Conservation (phyloP, 2,113 vertebrate genomes). For the Ceyx margarethae region DNA sequence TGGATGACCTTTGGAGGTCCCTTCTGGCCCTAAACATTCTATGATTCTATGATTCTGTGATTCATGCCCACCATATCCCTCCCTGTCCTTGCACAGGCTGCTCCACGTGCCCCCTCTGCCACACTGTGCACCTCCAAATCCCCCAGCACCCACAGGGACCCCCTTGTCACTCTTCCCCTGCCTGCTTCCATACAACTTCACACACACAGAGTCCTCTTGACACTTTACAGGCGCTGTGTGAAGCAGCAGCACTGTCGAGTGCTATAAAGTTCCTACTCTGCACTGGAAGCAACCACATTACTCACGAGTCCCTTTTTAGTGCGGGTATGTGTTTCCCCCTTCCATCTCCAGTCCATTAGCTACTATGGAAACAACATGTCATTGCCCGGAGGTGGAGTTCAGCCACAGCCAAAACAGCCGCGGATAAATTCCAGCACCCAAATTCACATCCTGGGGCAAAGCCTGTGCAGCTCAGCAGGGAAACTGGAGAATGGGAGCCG, state of each 20-base stretch:
- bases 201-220: background rate
- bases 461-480: background rate
- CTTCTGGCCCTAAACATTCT: too few species aligned
- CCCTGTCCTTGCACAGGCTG: background rate
- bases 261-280: slow-evolving; percentile 32
- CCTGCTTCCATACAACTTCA: background rate
- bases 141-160: background rate
- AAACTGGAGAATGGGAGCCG: fast-evolving
- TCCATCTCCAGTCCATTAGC: slow-evolving; percentile 63
- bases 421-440: slow-evolving; percentile 30
- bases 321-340: slow-evolving; percentile 20
- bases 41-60: too few species aligned
- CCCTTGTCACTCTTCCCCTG: background rate
- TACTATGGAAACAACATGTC: slow-evolving; percentile 70
- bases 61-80: background rate
- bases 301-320: slow-evolving; percentile 55
- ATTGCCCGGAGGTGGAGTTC: slow-evolving; percentile 51
- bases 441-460: slow-evolving; percentile 37
- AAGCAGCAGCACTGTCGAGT: background rate
- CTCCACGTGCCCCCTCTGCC: background rate
- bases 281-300: slow-evolving; percentile 41
- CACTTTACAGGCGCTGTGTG: background rate
- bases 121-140: fast-evolving
- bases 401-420: slow-evolving; percentile 31
- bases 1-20: too few species aligned